Conservation (phyloP, 2,113 vertebrate species). For the Zosterops pallidus region DNA sequence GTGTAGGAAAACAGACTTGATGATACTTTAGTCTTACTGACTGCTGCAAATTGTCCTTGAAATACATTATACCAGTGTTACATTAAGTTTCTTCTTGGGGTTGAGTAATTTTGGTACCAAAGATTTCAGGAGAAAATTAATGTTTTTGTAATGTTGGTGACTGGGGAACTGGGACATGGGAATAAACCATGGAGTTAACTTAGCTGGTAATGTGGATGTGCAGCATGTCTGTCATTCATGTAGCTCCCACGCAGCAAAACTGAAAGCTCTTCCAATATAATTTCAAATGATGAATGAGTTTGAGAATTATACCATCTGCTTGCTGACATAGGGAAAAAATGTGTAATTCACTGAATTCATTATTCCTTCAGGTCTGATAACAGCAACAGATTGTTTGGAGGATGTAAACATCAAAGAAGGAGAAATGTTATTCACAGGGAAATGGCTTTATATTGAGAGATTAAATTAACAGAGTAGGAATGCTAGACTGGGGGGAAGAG, state of each 20-base stretch:
- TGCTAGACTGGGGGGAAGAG: background rate
- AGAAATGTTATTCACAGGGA: constrained; percentile 5
- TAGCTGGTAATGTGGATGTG: background rate
- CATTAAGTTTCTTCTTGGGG: background rate
- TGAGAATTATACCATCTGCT: constrained; percentile 64
- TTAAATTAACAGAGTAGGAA: background rate
- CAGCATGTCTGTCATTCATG: constrained; percentile 8
- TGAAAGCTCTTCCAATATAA: constrained; percentile 40
- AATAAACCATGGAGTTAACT: background rate
- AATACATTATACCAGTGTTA: background rate
- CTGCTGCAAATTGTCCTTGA: background rate
- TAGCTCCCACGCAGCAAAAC: background rate
- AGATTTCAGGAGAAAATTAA: background rate
- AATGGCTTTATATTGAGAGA: background rate
- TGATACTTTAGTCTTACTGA: background rate
- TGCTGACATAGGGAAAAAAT: constrained; percentile 61
- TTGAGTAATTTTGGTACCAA: background rate
- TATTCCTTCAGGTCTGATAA: constrained; percentile 58
- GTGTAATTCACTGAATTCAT: constrained; percentile 55
- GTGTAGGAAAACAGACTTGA: background rate
- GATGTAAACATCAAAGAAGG: constrained; percentile 10
- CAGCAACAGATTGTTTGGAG: constrained; percentile 50
- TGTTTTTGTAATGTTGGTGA: background rate
- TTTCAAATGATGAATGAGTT: constrained; percentile 64
- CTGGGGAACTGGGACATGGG: background rate